These are phyloP conservation scores for Psittacula derbiana DNA, from an alignment of 2,797 vertebrate genomes.

Conservation along the genomic window DNA sequence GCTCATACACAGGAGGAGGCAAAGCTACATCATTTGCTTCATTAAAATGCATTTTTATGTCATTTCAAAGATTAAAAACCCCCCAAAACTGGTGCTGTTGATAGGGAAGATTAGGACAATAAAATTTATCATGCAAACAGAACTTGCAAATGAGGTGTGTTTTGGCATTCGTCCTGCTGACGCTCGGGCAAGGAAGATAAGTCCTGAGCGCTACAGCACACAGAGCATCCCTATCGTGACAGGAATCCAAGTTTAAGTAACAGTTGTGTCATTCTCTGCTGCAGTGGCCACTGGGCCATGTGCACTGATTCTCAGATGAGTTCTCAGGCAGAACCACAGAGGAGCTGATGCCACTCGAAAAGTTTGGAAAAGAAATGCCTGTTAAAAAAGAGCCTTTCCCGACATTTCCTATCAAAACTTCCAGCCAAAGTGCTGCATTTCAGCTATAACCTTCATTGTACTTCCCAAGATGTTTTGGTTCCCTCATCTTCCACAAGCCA, in stretches of 20 bases:
- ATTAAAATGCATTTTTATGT: constrained; percentile 27
- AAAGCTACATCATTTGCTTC: constrained; percentile 25
- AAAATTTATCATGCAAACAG: constrained; percentile 39
- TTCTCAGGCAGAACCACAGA: neutral
- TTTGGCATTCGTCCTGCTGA: neutral
- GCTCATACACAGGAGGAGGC: neutral
- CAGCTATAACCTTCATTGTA: neutral
- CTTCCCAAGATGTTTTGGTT: neutral
- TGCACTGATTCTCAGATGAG: neutral
- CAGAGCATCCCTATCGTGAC: neutral
- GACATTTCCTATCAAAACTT: neutral
- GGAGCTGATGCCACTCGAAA: neutral
- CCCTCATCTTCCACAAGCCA: neutral
- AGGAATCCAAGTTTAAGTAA: neutral
- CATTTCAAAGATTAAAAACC: neutral
- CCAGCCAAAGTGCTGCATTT: neutral
- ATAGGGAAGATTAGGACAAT: constrained; percentile 39
- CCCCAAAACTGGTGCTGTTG: neutral
- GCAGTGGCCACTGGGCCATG: neutral
- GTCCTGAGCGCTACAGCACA: neutral
- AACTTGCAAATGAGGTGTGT: constrained; percentile 6
- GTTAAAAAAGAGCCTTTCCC: neutral
- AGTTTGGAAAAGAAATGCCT: neutral
- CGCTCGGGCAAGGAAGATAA: neutral
- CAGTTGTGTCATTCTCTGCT: neutral